A percentile compares a stretch with the other conserved stretches of the same genome.
phyloP scores from a whole-genome alignment of 2,113 vertebrate species.

The Heterocephalus glaber region DNA sequence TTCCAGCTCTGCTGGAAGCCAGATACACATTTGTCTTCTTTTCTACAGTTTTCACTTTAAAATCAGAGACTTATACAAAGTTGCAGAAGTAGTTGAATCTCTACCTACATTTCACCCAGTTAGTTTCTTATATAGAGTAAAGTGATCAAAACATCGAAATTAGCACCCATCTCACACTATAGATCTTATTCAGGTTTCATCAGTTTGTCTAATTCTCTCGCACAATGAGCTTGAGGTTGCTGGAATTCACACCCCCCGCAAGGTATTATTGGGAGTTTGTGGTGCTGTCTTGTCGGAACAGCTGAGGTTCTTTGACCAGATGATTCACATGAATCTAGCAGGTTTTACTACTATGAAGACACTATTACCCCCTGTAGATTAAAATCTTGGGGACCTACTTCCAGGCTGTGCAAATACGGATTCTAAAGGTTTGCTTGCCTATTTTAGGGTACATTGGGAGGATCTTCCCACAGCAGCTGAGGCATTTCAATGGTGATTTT shows the following conservation, averaged over 20 bases:
- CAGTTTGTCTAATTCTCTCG: background rate
- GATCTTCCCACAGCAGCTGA: no score
- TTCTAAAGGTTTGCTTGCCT: background rate
- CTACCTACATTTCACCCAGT: background rate
- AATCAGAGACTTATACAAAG: background rate
- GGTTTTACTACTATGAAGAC: background rate
- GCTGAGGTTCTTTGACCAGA: background rate
- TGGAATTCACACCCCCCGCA: background rate
- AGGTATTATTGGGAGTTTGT: rapidly evolving
- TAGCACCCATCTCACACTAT: background rate
- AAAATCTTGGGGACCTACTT: background rate
- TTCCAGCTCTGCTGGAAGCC: background rate
- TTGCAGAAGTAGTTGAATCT: background rate
- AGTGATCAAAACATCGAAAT: background rate
- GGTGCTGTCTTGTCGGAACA: rapidly evolving
- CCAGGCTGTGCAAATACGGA: background rate
- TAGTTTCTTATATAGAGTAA: background rate
- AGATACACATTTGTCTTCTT: background rate
- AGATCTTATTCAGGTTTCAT: background rate
- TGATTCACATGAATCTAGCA: background rate
- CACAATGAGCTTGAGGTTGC: background rate
- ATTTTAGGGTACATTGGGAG: no score
- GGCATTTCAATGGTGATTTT: rapidly evolving
- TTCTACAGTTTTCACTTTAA: background rate
- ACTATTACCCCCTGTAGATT: background rate